Evolutionary conservation across 1,140 invertebrate species (phyloP).

Genomic region (Carposina sasakii): DNA sequence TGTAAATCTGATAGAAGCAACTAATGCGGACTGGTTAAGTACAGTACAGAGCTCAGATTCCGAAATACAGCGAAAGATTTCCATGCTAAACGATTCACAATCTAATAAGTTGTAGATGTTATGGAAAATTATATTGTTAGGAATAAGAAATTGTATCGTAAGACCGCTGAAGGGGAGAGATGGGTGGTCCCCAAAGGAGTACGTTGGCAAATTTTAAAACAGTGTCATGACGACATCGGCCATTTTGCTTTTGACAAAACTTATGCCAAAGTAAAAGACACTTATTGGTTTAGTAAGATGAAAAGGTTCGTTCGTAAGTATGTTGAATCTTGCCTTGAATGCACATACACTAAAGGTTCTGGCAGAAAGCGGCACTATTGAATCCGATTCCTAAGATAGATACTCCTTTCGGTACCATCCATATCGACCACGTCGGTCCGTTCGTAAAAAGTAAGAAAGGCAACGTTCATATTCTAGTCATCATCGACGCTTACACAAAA

Average conservation of each 20-base stretch:
- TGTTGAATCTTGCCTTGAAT: constrained; percentile 11
- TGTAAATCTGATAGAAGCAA: no score
- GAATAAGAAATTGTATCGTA: background rate
- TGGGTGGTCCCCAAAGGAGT: constrained; percentile 6
- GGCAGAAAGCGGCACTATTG: constrained; percentile 10
- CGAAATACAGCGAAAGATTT: background rate
- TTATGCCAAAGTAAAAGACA: constrained; percentile 14
- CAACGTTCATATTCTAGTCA: constrained; percentile 30
- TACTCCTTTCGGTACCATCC: constrained; percentile 11
- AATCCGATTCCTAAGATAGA: constrained; percentile 15
- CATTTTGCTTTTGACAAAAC: constrained; percentile 28
- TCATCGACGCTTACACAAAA: constrained; percentile 35
- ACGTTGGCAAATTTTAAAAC: constrained; percentile 7
- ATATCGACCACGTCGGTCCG: constrained; percentile 16
- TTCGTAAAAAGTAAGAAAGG: constrained; percentile 10
- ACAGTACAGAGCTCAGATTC: background rate
- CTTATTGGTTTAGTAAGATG: constrained; percentile 24
- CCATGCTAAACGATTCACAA: background rate
- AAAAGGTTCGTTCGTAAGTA: constrained; percentile 3
- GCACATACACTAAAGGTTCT: background rate
- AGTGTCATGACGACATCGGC: constrained; percentile 24
- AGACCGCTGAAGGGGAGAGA: background rate
- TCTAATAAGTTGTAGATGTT: background rate
- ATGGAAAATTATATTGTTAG: background rate
- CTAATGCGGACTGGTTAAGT: background rate